Conservation (phyloP, 2,888 invertebrate species). For the Chaetoderma sp. region DNA sequence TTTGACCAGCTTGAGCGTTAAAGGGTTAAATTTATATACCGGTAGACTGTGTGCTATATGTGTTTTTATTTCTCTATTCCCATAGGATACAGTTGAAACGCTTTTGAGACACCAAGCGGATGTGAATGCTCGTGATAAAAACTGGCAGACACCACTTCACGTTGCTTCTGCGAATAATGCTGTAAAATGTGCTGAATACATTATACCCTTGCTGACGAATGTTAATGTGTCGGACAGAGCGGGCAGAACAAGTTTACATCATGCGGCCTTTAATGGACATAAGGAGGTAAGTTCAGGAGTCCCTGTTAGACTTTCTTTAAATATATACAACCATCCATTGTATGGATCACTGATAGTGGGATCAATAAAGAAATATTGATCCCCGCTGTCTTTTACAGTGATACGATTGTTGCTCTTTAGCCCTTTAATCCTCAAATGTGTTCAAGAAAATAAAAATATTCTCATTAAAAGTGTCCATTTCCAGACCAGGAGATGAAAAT, state of each 20-base stretch:
- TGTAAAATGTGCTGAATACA: conserved; percentile 73
- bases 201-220: conserved; percentile 72
- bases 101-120: conserved; percentile 75
- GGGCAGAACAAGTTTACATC: conserved; percentile 76
- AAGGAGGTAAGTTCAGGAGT: conserved; percentile 66
- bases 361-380: too few species aligned
- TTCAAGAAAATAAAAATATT: too few species aligned
- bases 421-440: too few species aligned
- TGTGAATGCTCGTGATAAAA: conserved; percentile 74
- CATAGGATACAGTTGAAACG: conserved; percentile 70
- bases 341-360: too few species aligned
- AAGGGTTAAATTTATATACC: too few species aligned
- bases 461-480: too few species aligned
- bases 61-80: background rate
- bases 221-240: conserved; percentile 73
- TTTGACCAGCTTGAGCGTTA: too few species aligned
- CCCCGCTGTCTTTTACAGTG: too few species aligned
- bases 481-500: too few species aligned
- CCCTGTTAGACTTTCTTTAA: background rate
- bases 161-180: conserved; percentile 76
- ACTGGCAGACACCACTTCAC: conserved; percentile 76
- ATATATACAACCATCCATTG: too few species aligned
- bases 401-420: too few species aligned
- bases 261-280: conserved; percentile 77
- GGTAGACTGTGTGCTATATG: too few species aligned